Base-by-base conservation (phyloP, 2,113 vertebrate genomes). In the Ondatra zibethicus region DNA sequence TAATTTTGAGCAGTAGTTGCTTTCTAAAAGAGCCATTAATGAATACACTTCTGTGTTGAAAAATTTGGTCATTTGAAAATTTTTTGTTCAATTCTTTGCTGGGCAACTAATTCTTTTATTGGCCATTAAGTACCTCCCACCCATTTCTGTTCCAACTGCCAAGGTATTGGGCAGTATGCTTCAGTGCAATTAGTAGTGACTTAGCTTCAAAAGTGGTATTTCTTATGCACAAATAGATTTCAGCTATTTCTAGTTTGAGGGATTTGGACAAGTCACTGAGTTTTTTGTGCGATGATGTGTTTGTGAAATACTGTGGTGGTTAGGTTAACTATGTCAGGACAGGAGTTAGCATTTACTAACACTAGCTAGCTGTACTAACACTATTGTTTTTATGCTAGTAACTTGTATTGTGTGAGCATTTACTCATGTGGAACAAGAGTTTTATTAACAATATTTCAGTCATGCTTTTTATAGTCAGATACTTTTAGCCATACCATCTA, bases 31-130 rank as follows among this genome's bases (percentile, higher is more conserved):
- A 85, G 1, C 6, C 25, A 8, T 27, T 42, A 11, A 42, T 61
- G 12, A 92, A 97, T 72, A 92, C 50, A 85, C 10, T 27, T 94
- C 77, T 25, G 21, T 61, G 17, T 85, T 78, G 55, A 42, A 82
- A 66, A 84, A 5, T 6, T 39, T n/a, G 50, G 2, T 39, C 13
- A 2, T 61, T 88, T 89, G 58, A 25, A 89, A 80, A 81, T 76
- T 39, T 68, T 55, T 75, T 80, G 16, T 10, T 76, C 17, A 86
- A 12, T 19, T 85, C 36, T 12, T 47, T 45, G 4, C 68, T 66
- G 45, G 45, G 12, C 31, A 77, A 45, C 1, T 50, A 25, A 19
- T 6, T 84, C 14, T 95, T 96, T 45, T 66, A 19, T n/a, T 45
- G 21, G 36, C 29, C 45, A 47, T 9, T 33, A 36, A 33, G 63